A percentile compares a stretch with the other conserved stretches of the same genome.
phyloP scores from a whole-genome alignment of 2,113 vertebrate species.

The Halichoerus grypus region DNA sequence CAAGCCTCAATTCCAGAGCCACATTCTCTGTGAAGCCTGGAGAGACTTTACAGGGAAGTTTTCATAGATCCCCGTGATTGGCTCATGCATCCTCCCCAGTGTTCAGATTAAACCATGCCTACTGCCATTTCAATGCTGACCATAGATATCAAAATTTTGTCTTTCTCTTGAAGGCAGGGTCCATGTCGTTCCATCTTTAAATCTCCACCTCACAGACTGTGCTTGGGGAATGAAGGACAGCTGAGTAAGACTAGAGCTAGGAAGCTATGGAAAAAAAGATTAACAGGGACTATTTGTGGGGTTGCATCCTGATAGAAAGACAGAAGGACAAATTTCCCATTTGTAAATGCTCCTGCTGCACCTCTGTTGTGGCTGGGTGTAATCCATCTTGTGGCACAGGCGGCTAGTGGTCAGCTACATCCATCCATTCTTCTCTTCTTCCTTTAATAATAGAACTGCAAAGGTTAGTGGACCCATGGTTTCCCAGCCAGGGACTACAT shows the following conservation, averaged over 20 bases:
- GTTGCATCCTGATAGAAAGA: neutral
- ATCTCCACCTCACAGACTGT: neutral
- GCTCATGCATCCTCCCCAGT: fast-evolving
- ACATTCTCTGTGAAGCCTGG: neutral
- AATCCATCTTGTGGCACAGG: neutral
- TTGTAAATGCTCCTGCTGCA: neutral
- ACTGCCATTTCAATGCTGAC: neutral
- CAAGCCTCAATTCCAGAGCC: neutral
- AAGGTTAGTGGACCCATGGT: neutral
- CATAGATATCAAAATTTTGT: neutral
- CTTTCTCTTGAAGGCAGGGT: neutral
- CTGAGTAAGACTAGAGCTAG: neutral
- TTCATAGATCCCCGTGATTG: neutral
- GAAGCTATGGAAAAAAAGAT: neutral
- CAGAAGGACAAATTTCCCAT: neutral
- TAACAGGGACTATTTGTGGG: neutral
- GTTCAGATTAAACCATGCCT: neutral
- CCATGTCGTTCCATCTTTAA: neutral
- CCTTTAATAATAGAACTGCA: neutral
- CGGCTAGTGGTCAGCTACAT: neutral
- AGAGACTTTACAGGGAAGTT: neutral
- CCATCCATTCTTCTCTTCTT: neutral
- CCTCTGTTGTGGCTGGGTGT: fast-evolving
- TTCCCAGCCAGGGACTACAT: neutral
- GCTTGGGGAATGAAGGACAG: neutral